These are phyloP conservation scores for Cataglyphis rosenhaueri DNA, from an alignment of 2,888 invertebrate species.

Conservation along the genomic window DNA sequence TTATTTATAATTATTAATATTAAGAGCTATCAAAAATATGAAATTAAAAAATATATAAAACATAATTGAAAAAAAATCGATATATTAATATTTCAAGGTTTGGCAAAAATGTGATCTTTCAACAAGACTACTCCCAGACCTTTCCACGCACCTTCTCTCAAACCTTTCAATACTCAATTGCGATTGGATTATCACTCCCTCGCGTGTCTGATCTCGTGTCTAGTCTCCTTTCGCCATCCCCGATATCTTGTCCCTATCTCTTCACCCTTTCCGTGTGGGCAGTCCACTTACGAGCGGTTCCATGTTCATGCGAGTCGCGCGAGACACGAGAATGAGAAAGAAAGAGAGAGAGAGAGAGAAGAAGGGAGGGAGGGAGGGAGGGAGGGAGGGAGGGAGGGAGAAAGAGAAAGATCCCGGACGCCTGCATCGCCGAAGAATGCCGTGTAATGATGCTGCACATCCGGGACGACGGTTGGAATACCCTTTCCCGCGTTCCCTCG, in stretches of 20 bases:
- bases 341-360: conserved; percentile 15
- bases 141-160: not conserved
- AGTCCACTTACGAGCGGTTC: conserved; percentile 22
- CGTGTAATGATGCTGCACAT: conserved; percentile 79
- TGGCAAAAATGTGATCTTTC: not conserved
- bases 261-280: conserved; percentile 23
- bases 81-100: not conserved
- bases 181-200: conserved; percentile 20
- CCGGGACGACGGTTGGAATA: conserved; percentile 72
- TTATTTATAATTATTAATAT: not conserved
- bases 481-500: conserved; percentile 45
- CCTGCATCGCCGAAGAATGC: conserved; percentile 77
- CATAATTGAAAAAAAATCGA: not conserved
- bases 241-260: not conserved
- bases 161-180: not conserved
- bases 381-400: conserved; percentile 39
- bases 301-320: not conserved
- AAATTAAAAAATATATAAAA: not conserved
- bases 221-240: not conserved
- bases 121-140: not conserved
- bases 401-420: conserved; percentile 40
- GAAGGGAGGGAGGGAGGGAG: conserved; percentile 25
- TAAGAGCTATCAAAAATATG: not conserved
- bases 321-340: conserved; percentile 20
- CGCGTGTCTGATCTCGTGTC: not conserved